Evolutionary conservation across 2,113 vertebrate genomes (phyloP).

Genomic region (Cephalopterus ornatus): DNA sequence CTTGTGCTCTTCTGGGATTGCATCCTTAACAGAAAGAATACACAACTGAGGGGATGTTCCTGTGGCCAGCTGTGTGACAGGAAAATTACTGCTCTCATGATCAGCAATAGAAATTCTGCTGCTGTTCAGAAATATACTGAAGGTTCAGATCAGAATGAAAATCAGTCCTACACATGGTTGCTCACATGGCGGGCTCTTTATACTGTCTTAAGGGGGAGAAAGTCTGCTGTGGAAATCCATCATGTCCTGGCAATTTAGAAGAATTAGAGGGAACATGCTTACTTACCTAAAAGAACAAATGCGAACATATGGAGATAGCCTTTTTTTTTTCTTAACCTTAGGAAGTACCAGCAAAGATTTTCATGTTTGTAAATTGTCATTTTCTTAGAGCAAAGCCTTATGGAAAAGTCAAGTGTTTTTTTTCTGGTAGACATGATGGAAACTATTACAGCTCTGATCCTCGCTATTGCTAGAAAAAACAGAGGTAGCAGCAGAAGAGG

Average conservation of each 20-base stretch:
- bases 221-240: slow-evolving; percentile 8
- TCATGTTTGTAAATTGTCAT: slow-evolving; percentile 48
- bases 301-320: background rate
- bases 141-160: background rate
- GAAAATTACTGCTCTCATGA: slow-evolving; percentile 25
- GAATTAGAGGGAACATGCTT: slow-evolving; percentile 35
- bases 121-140: background rate
- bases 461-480: slow-evolving; percentile 16
- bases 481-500: background rate
- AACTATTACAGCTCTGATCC: slow-evolving; percentile 41
- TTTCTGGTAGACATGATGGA: background rate
- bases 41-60: background rate
- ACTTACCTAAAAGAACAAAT: slow-evolving; percentile 61
- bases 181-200: background rate
- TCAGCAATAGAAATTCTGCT: slow-evolving; percentile 25
- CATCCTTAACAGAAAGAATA: background rate
- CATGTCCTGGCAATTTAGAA: slow-evolving; percentile 22
- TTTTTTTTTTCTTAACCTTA: slow-evolving; percentile 7
- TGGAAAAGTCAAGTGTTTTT: slow-evolving; percentile 29
- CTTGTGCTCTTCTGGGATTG: background rate
- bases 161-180: background rate
- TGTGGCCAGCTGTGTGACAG: background rate
- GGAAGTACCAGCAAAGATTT: slow-evolving; percentile 44
- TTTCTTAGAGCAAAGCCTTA: slow-evolving; percentile 48
- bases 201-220: background rate